Percentiles rank a stretch among this genome's conserved stretches.
phyloP scores from a whole-genome alignment of 2,888 invertebrate genomes.

The Azorinus chamasolen region DNA sequence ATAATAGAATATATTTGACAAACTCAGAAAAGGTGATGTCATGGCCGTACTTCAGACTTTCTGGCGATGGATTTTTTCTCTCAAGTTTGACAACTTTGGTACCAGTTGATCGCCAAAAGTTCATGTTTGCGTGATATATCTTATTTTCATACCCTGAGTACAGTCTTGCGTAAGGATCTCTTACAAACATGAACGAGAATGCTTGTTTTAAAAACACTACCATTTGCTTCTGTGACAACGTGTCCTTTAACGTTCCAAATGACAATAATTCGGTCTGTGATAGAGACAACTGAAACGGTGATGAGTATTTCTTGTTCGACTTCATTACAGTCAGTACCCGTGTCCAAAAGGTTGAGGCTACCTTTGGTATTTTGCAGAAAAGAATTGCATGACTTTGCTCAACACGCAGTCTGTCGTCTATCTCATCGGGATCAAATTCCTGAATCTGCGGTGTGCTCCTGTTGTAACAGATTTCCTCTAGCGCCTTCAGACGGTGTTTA shows the following conservation, averaged over 20 bases:
- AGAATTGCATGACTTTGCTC: constrained; percentile 33
- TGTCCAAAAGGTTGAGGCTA: constrained; percentile 56
- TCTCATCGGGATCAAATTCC: constrained; percentile 3
- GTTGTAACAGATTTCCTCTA: no score
- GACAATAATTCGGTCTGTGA: background rate
- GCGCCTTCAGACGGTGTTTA: no score
- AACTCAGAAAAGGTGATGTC: constrained; percentile 76
- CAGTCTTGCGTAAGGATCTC: constrained; percentile 73
- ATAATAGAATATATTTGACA: constrained; percentile 63
- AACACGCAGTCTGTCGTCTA: constrained; percentile 15
- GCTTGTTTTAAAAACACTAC: constrained; percentile 14
- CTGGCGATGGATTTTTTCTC: constrained; percentile 37
- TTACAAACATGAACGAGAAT: constrained; percentile 70
- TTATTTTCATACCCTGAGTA: constrained; percentile 77
- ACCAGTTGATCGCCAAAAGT: constrained; percentile 68
- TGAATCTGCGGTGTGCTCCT: constrained; percentile 21
- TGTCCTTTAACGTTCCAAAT: background rate
- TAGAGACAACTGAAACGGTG: constrained; percentile 38
- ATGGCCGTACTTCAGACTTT: constrained; percentile 65
- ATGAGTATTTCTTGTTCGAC: constrained; percentile 1
- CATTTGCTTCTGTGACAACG: background rate
- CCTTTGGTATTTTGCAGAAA: constrained; percentile 57
- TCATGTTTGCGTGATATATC: constrained; percentile 69
- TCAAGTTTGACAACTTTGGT: constrained; percentile 41
- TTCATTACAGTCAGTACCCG: constrained; percentile 46